These are phyloP conservation scores for Sisor rabdophorus DNA, from an alignment of 2,113 vertebrate genomes.

Conservation along the genomic window DNA sequence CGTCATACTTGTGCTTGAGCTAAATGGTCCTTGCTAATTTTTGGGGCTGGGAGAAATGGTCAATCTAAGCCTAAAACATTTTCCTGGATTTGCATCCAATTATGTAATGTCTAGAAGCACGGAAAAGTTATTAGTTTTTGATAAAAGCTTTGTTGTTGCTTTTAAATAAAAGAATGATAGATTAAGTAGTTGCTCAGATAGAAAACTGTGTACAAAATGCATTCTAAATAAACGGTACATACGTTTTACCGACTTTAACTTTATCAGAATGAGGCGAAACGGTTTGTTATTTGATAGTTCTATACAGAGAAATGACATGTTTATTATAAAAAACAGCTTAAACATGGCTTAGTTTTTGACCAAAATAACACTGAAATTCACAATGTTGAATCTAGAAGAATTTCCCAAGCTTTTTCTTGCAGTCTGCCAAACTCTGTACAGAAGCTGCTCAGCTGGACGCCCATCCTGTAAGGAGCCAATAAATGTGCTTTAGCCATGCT, in stretches of 20 bases:
- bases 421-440: not conserved
- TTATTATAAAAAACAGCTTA: not conserved
- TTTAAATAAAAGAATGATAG: not conserved
- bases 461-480: constrained; percentile 34
- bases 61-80: not conserved
- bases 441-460: constrained; percentile 18
- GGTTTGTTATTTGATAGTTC: not conserved
- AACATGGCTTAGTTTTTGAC: not conserved
- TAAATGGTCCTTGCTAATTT: too few relatives aligned
- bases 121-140: not conserved
- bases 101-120: not conserved
- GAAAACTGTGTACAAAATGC: not conserved
- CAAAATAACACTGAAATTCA: not conserved
- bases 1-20: too few relatives aligned
- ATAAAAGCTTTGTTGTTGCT: not conserved
- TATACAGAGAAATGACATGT: not conserved
- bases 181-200: not conserved
- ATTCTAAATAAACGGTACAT: not conserved
- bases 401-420: constrained; percentile 13
- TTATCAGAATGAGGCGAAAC: not conserved
- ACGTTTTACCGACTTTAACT: too few relatives aligned
- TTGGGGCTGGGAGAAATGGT: constrained; percentile 9
- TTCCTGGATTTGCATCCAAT: not conserved
- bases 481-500: constrained; percentile 55
- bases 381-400: not conserved